Evolutionary conservation across 2,888 invertebrate genomes (phyloP).

Genomic region (Acanthosoma haemorrhoidale): DNA sequence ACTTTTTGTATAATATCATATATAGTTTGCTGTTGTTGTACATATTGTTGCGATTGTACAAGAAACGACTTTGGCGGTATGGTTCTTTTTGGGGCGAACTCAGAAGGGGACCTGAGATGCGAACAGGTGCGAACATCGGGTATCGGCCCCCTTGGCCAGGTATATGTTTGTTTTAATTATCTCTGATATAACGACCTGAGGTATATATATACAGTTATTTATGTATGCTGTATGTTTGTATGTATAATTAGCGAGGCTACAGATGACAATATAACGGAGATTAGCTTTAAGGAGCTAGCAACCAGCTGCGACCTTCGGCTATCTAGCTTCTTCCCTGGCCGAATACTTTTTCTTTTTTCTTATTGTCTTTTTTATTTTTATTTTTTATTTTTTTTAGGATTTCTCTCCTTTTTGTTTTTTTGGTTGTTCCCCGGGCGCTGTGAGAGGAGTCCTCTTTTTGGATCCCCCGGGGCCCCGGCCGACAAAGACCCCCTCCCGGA

Average conservation of each 20-base stretch:
- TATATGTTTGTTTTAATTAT: constrained; percentile 37
- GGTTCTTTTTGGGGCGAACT: too few species aligned
- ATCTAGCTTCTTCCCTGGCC: background rate
- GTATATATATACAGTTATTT: constrained; percentile 33
- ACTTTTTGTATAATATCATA: too few species aligned
- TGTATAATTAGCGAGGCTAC: constrained; percentile 30
- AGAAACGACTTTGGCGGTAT: too few species aligned
- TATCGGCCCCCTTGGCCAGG: background rate
- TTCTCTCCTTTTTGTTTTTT: background rate
- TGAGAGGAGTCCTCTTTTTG: constrained; percentile 11
- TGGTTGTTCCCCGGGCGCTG: background rate
- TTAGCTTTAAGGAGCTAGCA: background rate
- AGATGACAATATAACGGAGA: background rate
- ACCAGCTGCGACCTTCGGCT: constrained; percentile 2
- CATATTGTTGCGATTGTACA: too few species aligned
- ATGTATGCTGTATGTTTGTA: too few species aligned
- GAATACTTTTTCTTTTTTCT: background rate
- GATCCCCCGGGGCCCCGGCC: constrained; percentile 12
- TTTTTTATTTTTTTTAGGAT: background rate
- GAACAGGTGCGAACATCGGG: too few species aligned
- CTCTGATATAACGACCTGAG: constrained; percentile 13
- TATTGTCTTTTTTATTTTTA: background rate
- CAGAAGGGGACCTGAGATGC: too few species aligned
- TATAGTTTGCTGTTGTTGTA: too few species aligned
- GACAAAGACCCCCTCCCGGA: constrained; percentile 30